Conservation (phyloP, 2,113 vertebrate genomes). For the Heterochromis multidens region DNA sequence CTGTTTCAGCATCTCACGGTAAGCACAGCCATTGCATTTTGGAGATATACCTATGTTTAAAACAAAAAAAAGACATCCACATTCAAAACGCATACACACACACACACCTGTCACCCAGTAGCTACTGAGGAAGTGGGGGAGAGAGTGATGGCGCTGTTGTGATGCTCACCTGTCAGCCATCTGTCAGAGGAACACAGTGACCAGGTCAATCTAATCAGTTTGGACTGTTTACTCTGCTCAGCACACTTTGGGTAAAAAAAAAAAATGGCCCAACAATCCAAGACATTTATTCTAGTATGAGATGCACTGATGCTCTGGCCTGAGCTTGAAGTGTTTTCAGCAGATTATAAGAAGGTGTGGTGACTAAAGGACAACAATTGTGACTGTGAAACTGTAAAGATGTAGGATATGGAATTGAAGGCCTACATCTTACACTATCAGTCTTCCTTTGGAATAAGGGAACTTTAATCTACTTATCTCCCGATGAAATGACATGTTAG, state of each 20-base stretch:
- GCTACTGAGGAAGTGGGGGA: slow-evolving; percentile 15
- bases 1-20: slow-evolving; percentile 99
- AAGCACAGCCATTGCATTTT: slow-evolving; percentile 65
- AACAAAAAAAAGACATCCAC: background rate
- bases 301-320: slow-evolving; percentile 12
- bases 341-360: background rate
- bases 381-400: background rate
- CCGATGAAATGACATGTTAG: background rate
- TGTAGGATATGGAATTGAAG: background rate
- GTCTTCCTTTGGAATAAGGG: background rate
- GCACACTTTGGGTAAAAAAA: slow-evolving; percentile 24
- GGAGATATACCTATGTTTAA: background rate
- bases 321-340: background rate
- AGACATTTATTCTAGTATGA: slow-evolving; percentile 27
- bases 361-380: background rate
- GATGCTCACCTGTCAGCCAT: slow-evolving; percentile 63
- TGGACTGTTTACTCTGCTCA: slow-evolving; percentile 63
- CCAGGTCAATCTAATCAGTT: slow-evolving; percentile 67
- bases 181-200: slow-evolving; percentile 60
- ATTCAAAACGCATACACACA: background rate
- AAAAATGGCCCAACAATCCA: background rate
- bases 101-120: slow-evolving; percentile 45
- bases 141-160: slow-evolving; percentile 16
- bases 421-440: background rate
- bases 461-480: background rate